Evolutionary conservation across 2,113 vertebrate species (phyloP), one percentile per base, ranked within the genome.

Genomic region (Neolamprologus hecqui): DNA sequence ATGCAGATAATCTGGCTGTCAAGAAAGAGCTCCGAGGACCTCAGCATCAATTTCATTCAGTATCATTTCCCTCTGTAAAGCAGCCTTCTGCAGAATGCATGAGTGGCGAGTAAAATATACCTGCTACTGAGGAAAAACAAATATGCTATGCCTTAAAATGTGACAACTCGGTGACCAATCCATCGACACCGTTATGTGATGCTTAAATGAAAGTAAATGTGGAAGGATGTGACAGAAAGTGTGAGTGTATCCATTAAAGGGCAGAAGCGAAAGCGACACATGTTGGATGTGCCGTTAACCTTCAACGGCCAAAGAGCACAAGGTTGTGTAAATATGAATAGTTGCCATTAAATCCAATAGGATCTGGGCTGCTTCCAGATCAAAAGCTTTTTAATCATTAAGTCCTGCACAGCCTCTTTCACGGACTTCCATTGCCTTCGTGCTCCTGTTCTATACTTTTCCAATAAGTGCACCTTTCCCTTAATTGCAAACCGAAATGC

Each of bases 311-410:
- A 85, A 87, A 47, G 37, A 84, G 26, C 84, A 73, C 42, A 35
- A 26, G 6, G 57, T 90, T 92, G 83, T 92, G 92, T 88, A 88
- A 94, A 89, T 84, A 92, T 92, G 87, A 93, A 87, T 80, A 92
- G 90, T 86, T 92, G 87, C 58, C 79, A 81, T 57, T 49, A 37
- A 81, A 84, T 84, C 82, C 84, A 90, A 77, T 79, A 77, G 81
- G 58, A 86, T 82, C 51, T 51, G 79, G 92, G 84, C 84, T 53
- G 3, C 21, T 58, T 91, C 81, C 82, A 92, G 37, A 51, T 63
- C 47, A 83, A 47, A 84, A 84, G 83, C 84, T 85, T 84, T 89
- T 79, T 86, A 91, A 92, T 86, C 83, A 84, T 75, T 14, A 57
- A 85, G 54, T 89, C 79, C 86, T 82, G 86, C 54, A 83, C 54